Conservation (phyloP, 2,113 vertebrate species). For the Psephotus haematonotus region DNA sequence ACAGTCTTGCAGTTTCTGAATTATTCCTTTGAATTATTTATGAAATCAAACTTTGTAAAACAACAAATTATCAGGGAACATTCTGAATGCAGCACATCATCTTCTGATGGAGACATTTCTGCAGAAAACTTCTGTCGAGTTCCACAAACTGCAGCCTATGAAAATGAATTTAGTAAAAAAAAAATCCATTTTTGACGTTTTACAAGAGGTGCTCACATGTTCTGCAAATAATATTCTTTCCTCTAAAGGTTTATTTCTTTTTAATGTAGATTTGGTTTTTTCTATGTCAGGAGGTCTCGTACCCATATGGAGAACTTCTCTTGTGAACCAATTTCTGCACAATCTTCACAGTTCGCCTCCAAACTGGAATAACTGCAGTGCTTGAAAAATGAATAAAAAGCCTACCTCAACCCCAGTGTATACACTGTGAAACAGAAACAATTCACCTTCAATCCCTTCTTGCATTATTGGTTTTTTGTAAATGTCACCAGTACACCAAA, state of each 20-base stretch:
- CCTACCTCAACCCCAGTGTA: neutral
- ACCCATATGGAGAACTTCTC: neutral
- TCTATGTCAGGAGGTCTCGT: neutral
- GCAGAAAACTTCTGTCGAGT: neutral
- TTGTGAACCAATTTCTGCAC: neutral
- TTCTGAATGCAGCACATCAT: neutral
- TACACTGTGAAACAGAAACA: neutral
- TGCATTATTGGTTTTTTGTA: neutral
- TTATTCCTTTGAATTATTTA: neutral
- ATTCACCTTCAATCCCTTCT: neutral
- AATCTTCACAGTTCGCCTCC: neutral
- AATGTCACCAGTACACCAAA: neutral
- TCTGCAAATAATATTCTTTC: neutral
- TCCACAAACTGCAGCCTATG: neutral
- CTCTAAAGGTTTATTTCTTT: neutral
- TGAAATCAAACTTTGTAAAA: neutral
- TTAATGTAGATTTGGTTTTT: neutral
- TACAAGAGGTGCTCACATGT: neutral
- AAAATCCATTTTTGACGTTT: neutral
- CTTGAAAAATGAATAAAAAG: neutral
- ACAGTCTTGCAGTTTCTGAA: neutral
- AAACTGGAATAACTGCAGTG: neutral
- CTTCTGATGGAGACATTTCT: neutral
- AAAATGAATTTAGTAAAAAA: neutral
- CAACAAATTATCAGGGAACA: neutral